Conservation (phyloP, 2,113 vertebrate genomes). For the Brachypteracias leptosomus region DNA sequence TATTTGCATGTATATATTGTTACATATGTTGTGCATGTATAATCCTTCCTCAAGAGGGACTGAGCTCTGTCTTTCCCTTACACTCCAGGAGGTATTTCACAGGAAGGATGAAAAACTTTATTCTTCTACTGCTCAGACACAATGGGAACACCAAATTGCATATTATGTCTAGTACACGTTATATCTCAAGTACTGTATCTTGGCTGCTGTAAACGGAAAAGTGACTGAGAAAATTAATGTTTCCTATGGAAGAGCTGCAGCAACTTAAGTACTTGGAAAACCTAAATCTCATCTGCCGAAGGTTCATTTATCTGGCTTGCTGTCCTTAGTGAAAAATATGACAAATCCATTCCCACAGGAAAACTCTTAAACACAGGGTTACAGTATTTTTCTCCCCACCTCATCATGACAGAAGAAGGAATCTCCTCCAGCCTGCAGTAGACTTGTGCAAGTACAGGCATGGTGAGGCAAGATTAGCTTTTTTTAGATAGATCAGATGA, state of each 20-base stretch:
- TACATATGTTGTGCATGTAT: no score
- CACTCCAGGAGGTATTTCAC: background rate
- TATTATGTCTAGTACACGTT: background rate
- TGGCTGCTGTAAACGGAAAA: background rate
- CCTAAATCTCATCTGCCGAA: background rate
- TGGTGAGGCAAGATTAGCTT: background rate
- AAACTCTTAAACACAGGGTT: background rate
- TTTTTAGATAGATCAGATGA: background rate
- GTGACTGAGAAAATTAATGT: background rate
- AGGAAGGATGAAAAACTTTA: background rate
- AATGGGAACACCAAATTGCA: background rate
- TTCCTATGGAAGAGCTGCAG: background rate
- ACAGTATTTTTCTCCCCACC: background rate
- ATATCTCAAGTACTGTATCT: background rate
- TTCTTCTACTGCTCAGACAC: background rate
- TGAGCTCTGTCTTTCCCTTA: background rate
- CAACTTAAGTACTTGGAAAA: background rate
- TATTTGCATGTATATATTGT: fast-evolving
- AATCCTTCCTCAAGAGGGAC: background rate
- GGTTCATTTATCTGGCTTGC: background rate
- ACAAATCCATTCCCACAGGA: background rate
- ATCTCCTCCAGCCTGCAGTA: background rate
- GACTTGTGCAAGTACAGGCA: background rate
- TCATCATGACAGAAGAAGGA: fast-evolving
- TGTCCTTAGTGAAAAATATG: background rate